Evolutionary conservation across 2,797 vertebrate species (phyloP).

Genomic region (Yasuhikotakia modesta): DNA sequence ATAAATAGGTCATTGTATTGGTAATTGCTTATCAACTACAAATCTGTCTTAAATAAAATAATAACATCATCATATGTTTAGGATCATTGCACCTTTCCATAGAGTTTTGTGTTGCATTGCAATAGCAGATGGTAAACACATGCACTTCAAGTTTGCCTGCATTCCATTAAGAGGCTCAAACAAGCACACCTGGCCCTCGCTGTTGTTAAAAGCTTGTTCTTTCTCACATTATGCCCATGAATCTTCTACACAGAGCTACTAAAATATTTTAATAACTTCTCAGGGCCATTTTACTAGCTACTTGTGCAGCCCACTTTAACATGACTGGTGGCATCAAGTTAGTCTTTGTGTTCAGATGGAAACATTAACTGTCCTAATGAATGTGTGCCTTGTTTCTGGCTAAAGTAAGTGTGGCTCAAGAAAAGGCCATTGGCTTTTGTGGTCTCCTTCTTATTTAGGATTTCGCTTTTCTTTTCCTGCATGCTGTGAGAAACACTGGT

Average conservation of each 20-base stretch:
- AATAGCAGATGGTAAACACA: not conserved
- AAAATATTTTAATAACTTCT: constrained; percentile 22
- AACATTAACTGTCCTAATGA: constrained; percentile 42
- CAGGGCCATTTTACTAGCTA: constrained; percentile 15
- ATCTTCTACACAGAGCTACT: not conserved
- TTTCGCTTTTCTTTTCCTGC: constrained; percentile 26
- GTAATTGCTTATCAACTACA: not conserved
- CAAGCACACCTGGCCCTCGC: not conserved
- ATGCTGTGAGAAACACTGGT: constrained; percentile 19
- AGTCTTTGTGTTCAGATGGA: constrained; percentile 46
- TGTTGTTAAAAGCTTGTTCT: not conserved
- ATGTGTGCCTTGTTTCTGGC: constrained; percentile 44
- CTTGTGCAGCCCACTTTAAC: constrained; percentile 7
- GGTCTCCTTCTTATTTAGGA: not conserved
- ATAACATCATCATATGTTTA: not conserved
- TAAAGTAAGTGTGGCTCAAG: constrained; percentile 20
- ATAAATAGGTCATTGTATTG: no score
- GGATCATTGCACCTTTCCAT: not conserved
- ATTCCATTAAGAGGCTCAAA: constrained; percentile 36
- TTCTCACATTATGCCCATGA: not conserved
- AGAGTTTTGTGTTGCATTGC: not conserved
- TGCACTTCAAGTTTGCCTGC: constrained; percentile 35
- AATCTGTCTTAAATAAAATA: not conserved
- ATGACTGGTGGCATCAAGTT: constrained; percentile 20
- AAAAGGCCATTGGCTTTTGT: constrained; percentile 9